Conservation (phyloP, 2,888 invertebrate species). For the Osmoderma eremita region DNA sequence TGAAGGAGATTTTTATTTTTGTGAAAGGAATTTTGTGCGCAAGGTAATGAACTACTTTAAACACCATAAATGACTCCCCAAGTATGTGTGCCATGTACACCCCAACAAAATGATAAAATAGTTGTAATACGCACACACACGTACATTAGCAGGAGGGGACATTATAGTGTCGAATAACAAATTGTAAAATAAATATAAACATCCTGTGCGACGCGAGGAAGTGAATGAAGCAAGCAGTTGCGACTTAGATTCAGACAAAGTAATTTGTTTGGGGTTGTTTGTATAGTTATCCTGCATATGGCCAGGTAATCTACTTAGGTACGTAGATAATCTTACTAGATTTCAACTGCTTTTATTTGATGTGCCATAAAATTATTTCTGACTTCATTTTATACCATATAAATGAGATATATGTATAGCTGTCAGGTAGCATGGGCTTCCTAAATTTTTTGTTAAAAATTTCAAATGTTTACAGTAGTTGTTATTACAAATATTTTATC, state of each 20-base stretch:
- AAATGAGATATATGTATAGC: no score
- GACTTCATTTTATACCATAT: no score
- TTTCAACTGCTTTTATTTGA: not conserved
- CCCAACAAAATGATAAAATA: not conserved
- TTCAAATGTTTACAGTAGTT: no score
- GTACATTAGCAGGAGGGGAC: slow-evolving; percentile 1
- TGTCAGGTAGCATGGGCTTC: no score
- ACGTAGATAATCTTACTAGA: not conserved
- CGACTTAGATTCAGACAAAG: slow-evolving; percentile 7
- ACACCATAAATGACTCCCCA: no score
- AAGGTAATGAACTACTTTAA: no score
- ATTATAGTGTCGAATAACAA: slow-evolving; percentile 27
- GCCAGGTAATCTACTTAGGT: slow-evolving; percentile 8
- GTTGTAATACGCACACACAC: not conserved
- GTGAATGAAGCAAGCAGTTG: slow-evolving; percentile 5
- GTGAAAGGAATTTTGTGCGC: no score
- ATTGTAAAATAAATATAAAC: slow-evolving; percentile 31
- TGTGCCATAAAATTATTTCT: no score
- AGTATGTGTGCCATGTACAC: not conserved
- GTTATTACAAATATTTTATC: no score
- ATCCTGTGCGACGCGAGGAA: slow-evolving; percentile 21
- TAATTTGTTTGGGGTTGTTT: slow-evolving; percentile 7
- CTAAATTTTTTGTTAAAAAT: no score
- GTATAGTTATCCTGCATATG: not conserved
- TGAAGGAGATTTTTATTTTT: no score